phyloP scores from a whole-genome alignment of 2,797 vertebrate species.

The Sebastolobus altivelis region DNA sequence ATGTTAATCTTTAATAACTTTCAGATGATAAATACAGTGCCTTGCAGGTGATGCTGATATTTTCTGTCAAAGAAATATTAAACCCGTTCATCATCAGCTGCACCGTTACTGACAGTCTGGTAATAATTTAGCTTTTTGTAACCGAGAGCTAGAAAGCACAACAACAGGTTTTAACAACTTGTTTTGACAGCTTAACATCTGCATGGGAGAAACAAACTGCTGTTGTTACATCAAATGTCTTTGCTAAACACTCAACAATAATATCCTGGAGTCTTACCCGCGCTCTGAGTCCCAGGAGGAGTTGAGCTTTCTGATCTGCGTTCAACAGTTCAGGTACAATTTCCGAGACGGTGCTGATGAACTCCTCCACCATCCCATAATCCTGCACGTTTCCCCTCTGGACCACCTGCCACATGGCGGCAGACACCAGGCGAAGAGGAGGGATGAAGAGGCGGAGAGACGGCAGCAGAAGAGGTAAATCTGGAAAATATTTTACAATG shows the following conservation, averaged over 20 bases:
- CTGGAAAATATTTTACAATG: conserved; percentile 35
- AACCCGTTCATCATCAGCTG: conserved; percentile 12
- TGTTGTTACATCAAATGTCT: neutral
- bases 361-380: conserved; percentile 84
- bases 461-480: conserved; percentile 64
- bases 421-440: conserved; percentile 81
- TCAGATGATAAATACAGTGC: neutral
- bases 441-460: conserved; percentile 82
- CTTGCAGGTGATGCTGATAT: conserved; percentile 4
- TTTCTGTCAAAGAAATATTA: neutral
- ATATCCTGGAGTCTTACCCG: conserved; percentile 54
- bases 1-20: neutral
- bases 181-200: conserved; percentile 19
- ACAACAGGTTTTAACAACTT: neutral
- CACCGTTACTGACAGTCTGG: neutral
- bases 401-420: conserved; percentile 84
- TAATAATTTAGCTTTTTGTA: neutral
- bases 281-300: conserved; percentile 84
- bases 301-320: conserved; percentile 85
- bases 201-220: neutral
- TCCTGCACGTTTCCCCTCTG: conserved; percentile 76
- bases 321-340: conserved; percentile 82
- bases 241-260: neutral
- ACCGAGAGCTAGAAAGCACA: too few relatives aligned
- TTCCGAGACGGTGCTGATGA: conserved; percentile 80